These are phyloP conservation scores for Polypedilum vanderplanki DNA, from an alignment of 1,140 invertebrate species.

Conservation along the genomic window DNA sequence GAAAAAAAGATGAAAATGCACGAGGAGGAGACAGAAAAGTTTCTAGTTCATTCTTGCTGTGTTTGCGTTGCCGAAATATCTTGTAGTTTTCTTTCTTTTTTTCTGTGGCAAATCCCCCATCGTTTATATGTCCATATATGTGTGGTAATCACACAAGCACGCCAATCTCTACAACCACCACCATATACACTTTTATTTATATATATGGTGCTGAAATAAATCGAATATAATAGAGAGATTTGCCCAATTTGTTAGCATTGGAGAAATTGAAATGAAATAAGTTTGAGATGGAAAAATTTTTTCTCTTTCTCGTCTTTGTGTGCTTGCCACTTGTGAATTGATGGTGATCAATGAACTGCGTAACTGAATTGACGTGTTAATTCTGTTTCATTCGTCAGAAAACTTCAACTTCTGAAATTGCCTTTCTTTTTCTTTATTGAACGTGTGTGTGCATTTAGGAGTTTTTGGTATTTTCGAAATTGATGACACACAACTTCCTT, in stretches of 20 bases:
- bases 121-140: background rate
- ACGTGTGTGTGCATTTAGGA: background rate
- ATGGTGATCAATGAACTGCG: conserved; percentile 27
- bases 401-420: too few species aligned
- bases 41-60: background rate
- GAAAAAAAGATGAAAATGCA: background rate
- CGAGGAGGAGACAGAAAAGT: background rate
- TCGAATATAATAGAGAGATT: conserved; percentile 27
- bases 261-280: conserved; percentile 24
- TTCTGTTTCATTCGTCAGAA: background rate
- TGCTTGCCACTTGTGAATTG: background rate
- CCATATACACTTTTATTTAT: background rate
- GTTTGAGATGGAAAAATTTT: conserved; percentile 16
- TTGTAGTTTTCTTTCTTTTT: background rate
- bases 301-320: background rate
- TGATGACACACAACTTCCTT: too few species aligned
- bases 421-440: background rate
- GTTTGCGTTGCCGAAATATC: background rate
- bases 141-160: conserved; percentile 6
- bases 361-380: conserved; percentile 29
- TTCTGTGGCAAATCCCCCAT: conserved; percentile 5
- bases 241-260: conserved; percentile 22
- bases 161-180: background rate
- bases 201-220: background rate
- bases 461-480: too few species aligned